phyloP scores from a whole-genome alignment of 2,797 vertebrate species.

The Melopsittacus undulatus region DNA sequence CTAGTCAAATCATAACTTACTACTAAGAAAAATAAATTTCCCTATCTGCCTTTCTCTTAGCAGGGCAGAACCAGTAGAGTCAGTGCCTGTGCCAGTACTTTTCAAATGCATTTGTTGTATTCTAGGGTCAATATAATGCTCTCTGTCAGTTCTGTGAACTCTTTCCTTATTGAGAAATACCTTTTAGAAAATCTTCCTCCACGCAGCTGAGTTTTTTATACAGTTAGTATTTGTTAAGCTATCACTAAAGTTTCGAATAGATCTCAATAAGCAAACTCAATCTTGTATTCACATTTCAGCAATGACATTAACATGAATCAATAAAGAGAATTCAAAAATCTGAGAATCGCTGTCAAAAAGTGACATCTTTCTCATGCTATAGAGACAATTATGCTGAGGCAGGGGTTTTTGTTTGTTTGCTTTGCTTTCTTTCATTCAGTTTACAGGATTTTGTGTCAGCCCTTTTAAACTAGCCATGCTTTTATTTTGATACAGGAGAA shows the following conservation, averaged over 20 bases:
- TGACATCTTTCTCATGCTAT: neutral
- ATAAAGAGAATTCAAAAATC: slow-evolving; percentile 1
- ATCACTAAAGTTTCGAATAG: neutral
- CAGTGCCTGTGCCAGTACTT: fast-evolving
- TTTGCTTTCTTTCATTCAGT: neutral
- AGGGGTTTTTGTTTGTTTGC: neutral
- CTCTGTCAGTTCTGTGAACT: neutral
- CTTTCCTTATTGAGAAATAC: neutral
- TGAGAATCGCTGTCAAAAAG: neutral
- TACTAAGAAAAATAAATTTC: neutral
- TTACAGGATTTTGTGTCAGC: neutral
- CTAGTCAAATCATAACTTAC: neutral
- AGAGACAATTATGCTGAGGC: neutral
- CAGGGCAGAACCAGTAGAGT: neutral
- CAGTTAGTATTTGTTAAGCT: neutral
- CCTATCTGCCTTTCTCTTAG: neutral
- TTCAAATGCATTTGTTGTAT: neutral
- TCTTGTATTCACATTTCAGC: slow-evolving; percentile 11
- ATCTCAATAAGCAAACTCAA: neutral
- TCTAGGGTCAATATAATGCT: neutral
- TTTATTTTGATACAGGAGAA: neutral
- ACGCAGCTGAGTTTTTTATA: neutral
- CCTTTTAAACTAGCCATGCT: neutral
- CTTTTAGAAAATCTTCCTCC: neutral
- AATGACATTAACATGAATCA: neutral